These are phyloP conservation scores for Drosophila sordidula DNA, from an alignment of 2,888 invertebrate species.

Conservation along the genomic window DNA sequence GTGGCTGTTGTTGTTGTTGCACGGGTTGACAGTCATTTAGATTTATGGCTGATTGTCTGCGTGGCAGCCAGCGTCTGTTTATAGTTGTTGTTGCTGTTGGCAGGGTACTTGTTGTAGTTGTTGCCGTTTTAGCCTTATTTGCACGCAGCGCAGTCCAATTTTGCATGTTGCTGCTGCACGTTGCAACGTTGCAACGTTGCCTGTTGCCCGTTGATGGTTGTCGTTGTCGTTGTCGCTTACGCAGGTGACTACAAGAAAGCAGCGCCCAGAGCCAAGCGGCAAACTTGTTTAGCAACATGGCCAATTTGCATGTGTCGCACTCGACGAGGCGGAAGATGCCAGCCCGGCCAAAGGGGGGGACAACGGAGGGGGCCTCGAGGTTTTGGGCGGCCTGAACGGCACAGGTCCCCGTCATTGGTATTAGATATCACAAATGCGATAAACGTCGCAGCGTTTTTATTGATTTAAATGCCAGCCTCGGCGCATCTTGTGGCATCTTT, in stretches of 20 bases:
- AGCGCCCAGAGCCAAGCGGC: slow-evolving; percentile 53
- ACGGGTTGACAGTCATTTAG: slow-evolving; percentile 80
- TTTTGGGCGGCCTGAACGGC: slow-evolving; percentile 28
- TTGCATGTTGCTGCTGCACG: slow-evolving; percentile 62
- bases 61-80: slow-evolving; percentile 71
- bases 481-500: slow-evolving; percentile 19
- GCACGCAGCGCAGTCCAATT: slow-evolving; percentile 79
- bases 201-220: slow-evolving; percentile 41
- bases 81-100: slow-evolving; percentile 37
- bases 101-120: slow-evolving; percentile 39
- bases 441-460: slow-evolving; percentile 67
- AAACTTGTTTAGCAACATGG: slow-evolving; percentile 80
- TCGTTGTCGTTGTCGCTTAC: slow-evolving; percentile 75
- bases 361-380: not conserved
- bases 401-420: slow-evolving; percentile 48
- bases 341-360: not conserved
- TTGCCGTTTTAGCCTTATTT: slow-evolving; percentile 72
- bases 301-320: slow-evolving; percentile 81
- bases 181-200: slow-evolving; percentile 34
- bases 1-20: slow-evolving; percentile 50
- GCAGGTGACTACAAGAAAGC: slow-evolving; percentile 79
- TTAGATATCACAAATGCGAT: slow-evolving; percentile 77
- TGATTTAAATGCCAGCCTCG: slow-evolving; percentile 72
- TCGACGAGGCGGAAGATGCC: slow-evolving; percentile 52
- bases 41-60: slow-evolving; percentile 81